A percentile compares a stretch with the other conserved stretches of the same genome.
Conservation (phyloP, 1,140 invertebrate species). For the Pogonomyrmex californicus region DNA sequence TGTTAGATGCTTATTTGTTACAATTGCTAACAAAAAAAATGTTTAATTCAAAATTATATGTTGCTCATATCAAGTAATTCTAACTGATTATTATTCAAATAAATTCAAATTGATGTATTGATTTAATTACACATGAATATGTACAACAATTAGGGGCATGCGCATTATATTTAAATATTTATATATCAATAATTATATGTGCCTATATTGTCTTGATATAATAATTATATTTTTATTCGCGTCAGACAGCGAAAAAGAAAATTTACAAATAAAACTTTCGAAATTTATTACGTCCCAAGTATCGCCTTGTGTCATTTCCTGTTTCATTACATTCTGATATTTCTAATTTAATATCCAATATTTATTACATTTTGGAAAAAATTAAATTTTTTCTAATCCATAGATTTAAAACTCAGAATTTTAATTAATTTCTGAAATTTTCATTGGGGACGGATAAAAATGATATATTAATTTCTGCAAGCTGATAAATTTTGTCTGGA, state of each 20-base stretch:
- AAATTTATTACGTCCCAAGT: neutral
- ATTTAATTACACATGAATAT: neutral
- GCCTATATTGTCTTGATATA: neutral
- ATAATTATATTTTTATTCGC: neutral
- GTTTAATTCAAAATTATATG: neutral
- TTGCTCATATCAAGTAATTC: neutral
- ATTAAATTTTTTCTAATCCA: no score
- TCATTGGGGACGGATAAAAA: no score
- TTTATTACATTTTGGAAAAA: no score
- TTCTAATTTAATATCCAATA: neutral
- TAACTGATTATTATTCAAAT: neutral
- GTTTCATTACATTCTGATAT: neutral
- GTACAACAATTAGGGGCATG: neutral
- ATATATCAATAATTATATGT: neutral
- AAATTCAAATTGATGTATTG: neutral
- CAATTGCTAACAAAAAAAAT: neutral
- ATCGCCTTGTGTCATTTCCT: neutral
- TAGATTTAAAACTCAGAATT: no score
- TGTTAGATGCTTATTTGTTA: neutral
- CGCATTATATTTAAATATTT: constrained; percentile 13
- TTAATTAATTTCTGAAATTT: no score
- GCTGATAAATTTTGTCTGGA: no score
- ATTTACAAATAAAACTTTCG: constrained; percentile 13
- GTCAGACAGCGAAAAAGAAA: neutral
- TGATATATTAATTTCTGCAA: no score